Base-by-base conservation (phyloP, 2,888 invertebrate species). In the Hydropsyche betteni region DNA sequence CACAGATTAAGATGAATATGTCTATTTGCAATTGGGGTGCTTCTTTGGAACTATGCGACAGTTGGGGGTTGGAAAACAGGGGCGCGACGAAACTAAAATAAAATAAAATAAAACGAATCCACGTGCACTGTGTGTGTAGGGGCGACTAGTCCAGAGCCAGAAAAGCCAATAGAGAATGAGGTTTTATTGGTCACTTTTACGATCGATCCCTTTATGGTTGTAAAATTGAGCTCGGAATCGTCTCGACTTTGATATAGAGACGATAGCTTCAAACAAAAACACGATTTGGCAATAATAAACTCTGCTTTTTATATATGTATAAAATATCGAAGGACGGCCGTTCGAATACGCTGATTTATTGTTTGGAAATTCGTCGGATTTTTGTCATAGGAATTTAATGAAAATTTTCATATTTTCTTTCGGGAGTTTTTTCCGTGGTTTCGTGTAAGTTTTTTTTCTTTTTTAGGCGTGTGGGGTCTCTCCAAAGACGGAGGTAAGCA, bases 171-270 rank as follows among this genome's bases (percentile, higher is more conserved):
- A 85, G 85, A 86, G 87, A 87, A 87, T 87, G 86, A 85, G 86
- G 83, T 87, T 88, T 88, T 87, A 88, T 87, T 87, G 88, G 88
- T 87, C 88, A 87, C 85, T 85, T 86, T 86, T 87, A 87, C 84
- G 77, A 84, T 81, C 83, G 80, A 82, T 84, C 87, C 86, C 87
- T 81, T 83, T 83, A 83, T 83, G 85, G 84, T 83, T 84, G 85
- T 86, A 84, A 85, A 79, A 76, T 68, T 75, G 72, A 72, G 74
- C 55, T 38, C 51, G 51, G 50, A 69, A 51, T 69, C 51, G 44
- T 44, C 34, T 12, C 12, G 69, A 69, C 16, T 69, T 38, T 69
- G 69, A 69, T 69, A 69, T 38, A 44, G 50, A 36, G 34, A 8
- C 68, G 68, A 44, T 44, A 6, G 44, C 44, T 44, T 44, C 44